Conservation (phyloP, 1,140 invertebrate species). For the Xylocopa sonorina region DNA sequence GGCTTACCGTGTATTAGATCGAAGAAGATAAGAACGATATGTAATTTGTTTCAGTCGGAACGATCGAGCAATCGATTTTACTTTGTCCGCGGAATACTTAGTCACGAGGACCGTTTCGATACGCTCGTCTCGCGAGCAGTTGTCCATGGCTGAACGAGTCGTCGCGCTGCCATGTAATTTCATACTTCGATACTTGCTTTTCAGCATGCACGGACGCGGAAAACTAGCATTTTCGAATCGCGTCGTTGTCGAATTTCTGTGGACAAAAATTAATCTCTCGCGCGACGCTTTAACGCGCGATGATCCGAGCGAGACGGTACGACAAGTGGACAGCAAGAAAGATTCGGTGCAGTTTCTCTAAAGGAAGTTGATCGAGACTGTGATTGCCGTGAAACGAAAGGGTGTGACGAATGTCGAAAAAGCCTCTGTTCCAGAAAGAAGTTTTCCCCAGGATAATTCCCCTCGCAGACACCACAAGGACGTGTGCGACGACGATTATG, state of each 20-base stretch:
- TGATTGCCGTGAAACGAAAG: slow-evolving; percentile 40
- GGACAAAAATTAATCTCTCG: neutral
- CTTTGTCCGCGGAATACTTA: slow-evolving; percentile 40
- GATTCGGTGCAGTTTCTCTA: slow-evolving; percentile 9
- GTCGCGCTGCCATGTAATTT: slow-evolving; percentile 39
- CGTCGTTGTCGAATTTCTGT: neutral
- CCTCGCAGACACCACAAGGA: slow-evolving; percentile 68
- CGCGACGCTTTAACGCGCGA: neutral
- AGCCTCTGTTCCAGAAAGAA: slow-evolving; percentile 70
- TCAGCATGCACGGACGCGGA: neutral
- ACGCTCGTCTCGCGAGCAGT: slow-evolving; percentile 19
- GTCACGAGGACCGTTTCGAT: slow-evolving; percentile 22
- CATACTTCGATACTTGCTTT: slow-evolving; percentile 44
- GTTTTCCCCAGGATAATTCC: slow-evolving; percentile 73
- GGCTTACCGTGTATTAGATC: neutral
- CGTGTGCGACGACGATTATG: slow-evolving; percentile 66
- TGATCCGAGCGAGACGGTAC: neutral
- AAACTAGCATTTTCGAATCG: neutral
- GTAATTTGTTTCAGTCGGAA: slow-evolving; percentile 41
- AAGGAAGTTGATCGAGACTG: slow-evolving; percentile 41
- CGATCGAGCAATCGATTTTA: slow-evolving; percentile 56
- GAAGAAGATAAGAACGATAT: slow-evolving; percentile 36
- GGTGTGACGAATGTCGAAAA: slow-evolving; percentile 52
- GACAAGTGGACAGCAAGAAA: neutral
- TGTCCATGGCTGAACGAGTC: slow-evolving; percentile 36